These are phyloP conservation scores for Chrosomus eos DNA, from an alignment of 2,797 vertebrate species.

Conservation along the genomic window DNA sequence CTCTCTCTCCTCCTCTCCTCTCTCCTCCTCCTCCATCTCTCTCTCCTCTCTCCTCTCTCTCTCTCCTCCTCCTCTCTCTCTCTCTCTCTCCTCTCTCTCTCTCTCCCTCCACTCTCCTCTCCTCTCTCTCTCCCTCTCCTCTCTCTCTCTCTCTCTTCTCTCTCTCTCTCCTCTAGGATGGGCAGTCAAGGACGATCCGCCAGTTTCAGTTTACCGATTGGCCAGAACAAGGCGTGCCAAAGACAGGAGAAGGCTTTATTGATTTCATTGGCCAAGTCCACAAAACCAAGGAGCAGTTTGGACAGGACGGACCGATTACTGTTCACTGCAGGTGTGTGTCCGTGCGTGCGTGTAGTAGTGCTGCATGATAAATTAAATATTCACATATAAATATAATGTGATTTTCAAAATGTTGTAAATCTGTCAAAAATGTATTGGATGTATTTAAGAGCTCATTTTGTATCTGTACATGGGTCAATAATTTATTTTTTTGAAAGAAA, in stretches of 20 bases:
- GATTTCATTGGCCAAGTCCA: constrained; percentile 98
- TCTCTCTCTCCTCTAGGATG: constrained; percentile 81
- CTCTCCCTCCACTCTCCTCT: too few species aligned
- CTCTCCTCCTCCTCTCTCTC: constrained; percentile 12
- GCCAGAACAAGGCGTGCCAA: constrained; percentile 98
- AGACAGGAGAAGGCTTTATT: constrained; percentile 95
- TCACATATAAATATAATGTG: neutral
- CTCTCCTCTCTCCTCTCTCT: neutral
- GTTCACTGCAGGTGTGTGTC: constrained; percentile 93
- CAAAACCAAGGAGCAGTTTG: constrained; percentile 99
- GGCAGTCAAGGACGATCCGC: constrained; percentile 95
- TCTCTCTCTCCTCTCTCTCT: neutral
- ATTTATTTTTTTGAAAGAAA: neutral
- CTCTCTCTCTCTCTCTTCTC: constrained; percentile 18
- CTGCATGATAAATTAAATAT: neutral
- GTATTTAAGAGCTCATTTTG: neutral
- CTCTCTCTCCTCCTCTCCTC: too few species aligned
- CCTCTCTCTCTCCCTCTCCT: neutral
- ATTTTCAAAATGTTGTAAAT: neutral
- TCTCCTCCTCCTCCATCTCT: too few species aligned
- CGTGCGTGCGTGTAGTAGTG: neutral
- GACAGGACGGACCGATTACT: constrained; percentile 95
- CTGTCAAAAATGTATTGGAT: neutral
- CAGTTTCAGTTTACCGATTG: constrained; percentile 99
- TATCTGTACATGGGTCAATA: neutral